Evolutionary conservation across 2,888 invertebrate genomes (phyloP), one percentile per base, ranked within the genome.

Genomic region (Campaea margaritaria): DNA sequence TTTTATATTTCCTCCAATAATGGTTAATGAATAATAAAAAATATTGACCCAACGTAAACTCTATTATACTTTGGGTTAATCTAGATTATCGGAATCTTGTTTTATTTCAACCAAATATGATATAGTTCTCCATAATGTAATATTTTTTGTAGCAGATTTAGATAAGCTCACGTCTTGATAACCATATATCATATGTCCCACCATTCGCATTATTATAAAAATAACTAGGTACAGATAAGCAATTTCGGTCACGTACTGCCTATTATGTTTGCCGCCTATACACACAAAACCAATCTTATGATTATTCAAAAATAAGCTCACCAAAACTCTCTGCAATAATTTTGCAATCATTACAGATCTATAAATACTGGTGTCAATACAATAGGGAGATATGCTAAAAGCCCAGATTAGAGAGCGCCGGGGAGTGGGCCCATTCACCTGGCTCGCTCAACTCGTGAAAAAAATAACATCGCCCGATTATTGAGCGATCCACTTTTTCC

Each of bases 401-500:
- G 61, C 41, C 31, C 60, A 59, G 72, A 74, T 78, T 75, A 75
- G 64, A 63, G 67, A 56, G 55, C 62, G 60, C 59, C 70, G 49
- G 77, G 75, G 72, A 74, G 72, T 75, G 69, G 65, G 64, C 66
- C 62, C 64, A 64, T 67, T 75, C 72, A 74, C 72, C 75, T 74
- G 72, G 56, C 67, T 64, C 75, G 66, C 64, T 72, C 74, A 64
- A 72, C 52, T 65, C 56, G 47, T 7, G 13, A 59, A 53, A 48
- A 59, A 59, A 48, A 43, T 51, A 31, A 48, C 58, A 53, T 28
- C 39, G 53, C 70, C 70, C 75, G 69, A 73, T 75, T 73, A 75
- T 73, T 69, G 72, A 74, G 68, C 67, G 68, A 71, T 66, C 68
- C 70, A 70, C 73, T 31, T 78, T 81, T 78, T 47, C 74, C 71